These are phyloP conservation scores for Manduca sexta DNA, from an alignment of 1,140 invertebrate genomes.

Conservation along the genomic window DNA sequence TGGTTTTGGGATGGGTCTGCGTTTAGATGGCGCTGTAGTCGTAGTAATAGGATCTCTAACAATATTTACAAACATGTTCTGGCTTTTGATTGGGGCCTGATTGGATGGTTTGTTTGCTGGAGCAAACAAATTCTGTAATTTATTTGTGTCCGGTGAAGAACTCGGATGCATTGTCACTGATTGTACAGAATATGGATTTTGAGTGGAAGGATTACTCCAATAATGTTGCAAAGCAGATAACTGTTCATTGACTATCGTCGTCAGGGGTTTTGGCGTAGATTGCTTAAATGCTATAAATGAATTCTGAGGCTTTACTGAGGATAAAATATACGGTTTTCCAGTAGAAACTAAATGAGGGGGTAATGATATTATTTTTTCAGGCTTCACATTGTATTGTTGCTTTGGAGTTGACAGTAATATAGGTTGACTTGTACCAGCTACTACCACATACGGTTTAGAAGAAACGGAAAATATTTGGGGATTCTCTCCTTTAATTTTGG, in stretches of 20 bases:
- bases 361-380: constrained; percentile 26
- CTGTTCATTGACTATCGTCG: constrained; percentile 46
- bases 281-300: constrained; percentile 25
- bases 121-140: constrained; percentile 30
- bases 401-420: constrained; percentile 33
- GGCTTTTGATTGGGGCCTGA: constrained; percentile 21
- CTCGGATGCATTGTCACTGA: constrained; percentile 31
- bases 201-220: constrained; percentile 43
- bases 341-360: constrained; percentile 29
- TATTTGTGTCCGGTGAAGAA: constrained; percentile 26
- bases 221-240: constrained; percentile 47
- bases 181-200: constrained; percentile 23
- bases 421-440: constrained; percentile 32
- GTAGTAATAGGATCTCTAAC: constrained; percentile 24
- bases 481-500: constrained; percentile 19
- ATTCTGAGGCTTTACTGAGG: constrained; percentile 35
- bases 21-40: constrained; percentile 37
- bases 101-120: constrained; percentile 30
- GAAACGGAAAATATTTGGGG: constrained; percentile 24
- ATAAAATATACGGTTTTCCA: constrained; percentile 37
- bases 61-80: constrained; percentile 15
- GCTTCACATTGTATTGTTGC: constrained; percentile 31
- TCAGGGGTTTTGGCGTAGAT: constrained; percentile 47
- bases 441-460: constrained; percentile 34
- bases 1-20: constrained; percentile 68